A percentile compares a stretch with the other conserved stretches of the same genome.
These are phyloP conservation scores for Eustalomyia histrio DNA, from an alignment of 2,888 invertebrate species.

Conservation along the genomic window DNA sequence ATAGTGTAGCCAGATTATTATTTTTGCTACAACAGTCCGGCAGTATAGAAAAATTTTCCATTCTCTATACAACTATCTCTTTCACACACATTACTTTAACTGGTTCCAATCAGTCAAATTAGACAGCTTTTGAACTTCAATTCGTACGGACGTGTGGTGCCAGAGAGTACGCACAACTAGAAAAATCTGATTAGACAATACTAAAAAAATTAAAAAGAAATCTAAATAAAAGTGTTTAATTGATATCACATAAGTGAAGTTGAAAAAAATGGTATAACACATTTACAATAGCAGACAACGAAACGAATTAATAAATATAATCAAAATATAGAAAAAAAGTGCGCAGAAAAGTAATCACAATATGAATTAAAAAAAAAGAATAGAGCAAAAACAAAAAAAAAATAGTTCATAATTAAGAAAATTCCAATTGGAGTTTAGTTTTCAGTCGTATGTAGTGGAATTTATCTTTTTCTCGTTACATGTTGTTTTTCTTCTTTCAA, in stretches of 20 bases:
- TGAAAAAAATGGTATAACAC: conserved; percentile 14
- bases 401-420: conserved; percentile 35
- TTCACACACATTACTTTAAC: not conserved
- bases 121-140: conserved; percentile 57
- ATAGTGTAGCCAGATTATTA: too few species aligned
- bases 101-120: conserved; percentile 41
- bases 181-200: conserved; percentile 31
- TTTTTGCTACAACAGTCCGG: conserved; percentile 3
- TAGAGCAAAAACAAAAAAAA: conserved; percentile 36
- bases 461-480: conserved; percentile 45
- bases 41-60: not conserved
- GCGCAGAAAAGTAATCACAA: conserved; percentile 29
- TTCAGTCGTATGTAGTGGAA: conserved; percentile 48
- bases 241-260: conserved; percentile 29
- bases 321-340: conserved; percentile 6
- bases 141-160: conserved; percentile 53
- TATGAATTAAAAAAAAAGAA: conserved; percentile 32
- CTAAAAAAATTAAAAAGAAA: conserved; percentile 3
- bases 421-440: conserved; percentile 56
- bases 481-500: conserved; percentile 31
- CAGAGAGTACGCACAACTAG: conserved; percentile 19
- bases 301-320: conserved; percentile 13
- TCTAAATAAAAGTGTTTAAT: conserved; percentile 33
- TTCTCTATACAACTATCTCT: conserved; percentile 9
- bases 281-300: conserved; percentile 16